Percentiles rank a stretch among this genome's conserved stretches.
These are phyloP conservation scores for Carcharodon carcharias DNA, from an alignment of 2,797 vertebrate species.

Conservation along the genomic window DNA sequence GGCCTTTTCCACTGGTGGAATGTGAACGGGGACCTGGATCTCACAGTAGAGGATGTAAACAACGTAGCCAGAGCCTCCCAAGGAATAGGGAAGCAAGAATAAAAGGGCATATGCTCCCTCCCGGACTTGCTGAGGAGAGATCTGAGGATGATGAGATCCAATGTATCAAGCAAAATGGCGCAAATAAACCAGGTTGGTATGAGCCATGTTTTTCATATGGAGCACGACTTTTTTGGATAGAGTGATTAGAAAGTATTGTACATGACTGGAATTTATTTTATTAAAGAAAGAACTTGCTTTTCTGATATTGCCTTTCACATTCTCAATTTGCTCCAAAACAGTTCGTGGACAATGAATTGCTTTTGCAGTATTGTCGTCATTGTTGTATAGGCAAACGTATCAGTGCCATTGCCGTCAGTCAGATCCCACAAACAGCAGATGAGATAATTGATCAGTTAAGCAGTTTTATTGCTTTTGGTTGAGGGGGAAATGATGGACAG, in stretches of 20 bases:
- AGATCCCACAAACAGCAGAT: not conserved
- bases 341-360: not conserved
- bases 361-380: not conserved
- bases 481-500: not conserved
- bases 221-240: not conserved
- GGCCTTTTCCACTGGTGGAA: constrained; percentile 75
- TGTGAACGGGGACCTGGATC: constrained; percentile 62
- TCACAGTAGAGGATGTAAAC: constrained; percentile 64
- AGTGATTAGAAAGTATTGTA: not conserved
- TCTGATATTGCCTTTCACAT: not conserved
- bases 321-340: not conserved
- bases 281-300: not conserved
- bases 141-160: constrained; percentile 64
- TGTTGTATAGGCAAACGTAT: not conserved
- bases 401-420: not conserved
- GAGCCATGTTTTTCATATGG: not conserved
- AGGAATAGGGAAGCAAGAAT: constrained; percentile 67
- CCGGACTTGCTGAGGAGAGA: constrained; percentile 59
- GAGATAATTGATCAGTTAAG: not conserved
- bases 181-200: constrained; percentile 52
- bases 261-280: not conserved
- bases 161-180: constrained; percentile 53
- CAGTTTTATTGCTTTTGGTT: not conserved
- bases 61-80: constrained; percentile 76
- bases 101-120: constrained; percentile 45